Evolutionary conservation across 2,888 invertebrate species (phyloP).

Genomic region (Saturnia japonica): DNA sequence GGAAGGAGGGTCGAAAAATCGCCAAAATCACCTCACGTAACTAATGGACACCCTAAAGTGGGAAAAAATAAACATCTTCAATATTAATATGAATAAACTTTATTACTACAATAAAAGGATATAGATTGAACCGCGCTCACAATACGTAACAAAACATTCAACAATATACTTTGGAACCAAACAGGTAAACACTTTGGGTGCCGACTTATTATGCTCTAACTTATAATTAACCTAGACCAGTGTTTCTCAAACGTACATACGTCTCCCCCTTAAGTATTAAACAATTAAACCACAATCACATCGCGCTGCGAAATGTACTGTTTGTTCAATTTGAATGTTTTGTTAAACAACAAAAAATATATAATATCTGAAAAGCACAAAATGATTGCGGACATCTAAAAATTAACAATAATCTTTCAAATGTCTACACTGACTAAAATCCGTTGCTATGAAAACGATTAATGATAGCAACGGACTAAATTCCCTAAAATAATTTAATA

Average conservation of each 20-base stretch:
- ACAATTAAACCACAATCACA: conserved; percentile 16
- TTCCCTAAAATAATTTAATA: conserved; percentile 57
- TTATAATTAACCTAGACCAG: conserved; percentile 66
- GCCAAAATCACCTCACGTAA: too few relatives aligned
- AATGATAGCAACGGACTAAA: conserved; percentile 43
- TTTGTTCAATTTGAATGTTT: conserved; percentile 23
- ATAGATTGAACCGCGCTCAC: conserved; percentile 68
- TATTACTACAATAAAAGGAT: conserved; percentile 80
- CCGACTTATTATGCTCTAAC: conserved; percentile 74
- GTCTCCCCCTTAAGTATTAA: conserved; percentile 16
- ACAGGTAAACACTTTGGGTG: conserved; percentile 75
- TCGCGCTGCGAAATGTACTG: conserved; percentile 18
- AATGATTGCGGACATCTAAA: conserved; percentile 47
- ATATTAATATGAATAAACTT: conserved; percentile 77
- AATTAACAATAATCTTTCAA: conserved; percentile 49
- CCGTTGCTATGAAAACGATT: conserved; percentile 41
- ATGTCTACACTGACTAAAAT: conserved; percentile 55
- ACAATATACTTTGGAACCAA: conserved; percentile 80
- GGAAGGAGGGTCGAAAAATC: too few relatives aligned
- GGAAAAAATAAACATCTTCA: conserved; percentile 27
- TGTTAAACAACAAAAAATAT: conserved; percentile 18
- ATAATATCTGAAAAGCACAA: conserved; percentile 34
- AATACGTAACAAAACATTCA: conserved; percentile 74
- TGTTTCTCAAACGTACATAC: conserved; percentile 73
- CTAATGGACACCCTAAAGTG: too few relatives aligned